phyloP scores from a whole-genome alignment of 1,140 invertebrate genomes.

The Pseudomyrmex sp. region DNA sequence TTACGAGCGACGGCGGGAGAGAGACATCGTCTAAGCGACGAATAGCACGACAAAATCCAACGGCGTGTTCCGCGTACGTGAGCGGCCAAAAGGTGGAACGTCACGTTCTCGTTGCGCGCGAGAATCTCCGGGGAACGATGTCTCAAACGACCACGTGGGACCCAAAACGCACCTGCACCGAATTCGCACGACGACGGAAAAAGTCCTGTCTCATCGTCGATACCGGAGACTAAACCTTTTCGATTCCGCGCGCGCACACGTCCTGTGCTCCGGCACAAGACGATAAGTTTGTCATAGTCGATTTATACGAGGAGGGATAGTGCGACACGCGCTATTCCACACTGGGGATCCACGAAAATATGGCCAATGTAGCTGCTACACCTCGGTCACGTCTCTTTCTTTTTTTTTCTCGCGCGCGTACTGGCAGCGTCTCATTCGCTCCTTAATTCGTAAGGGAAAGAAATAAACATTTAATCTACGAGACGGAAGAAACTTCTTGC shows the following conservation, averaged over 20 bases:
- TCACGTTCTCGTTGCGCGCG: constrained; percentile 76
- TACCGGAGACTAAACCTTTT: background rate
- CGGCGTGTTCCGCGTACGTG: constrained; percentile 73
- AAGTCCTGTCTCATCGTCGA: constrained; percentile 67
- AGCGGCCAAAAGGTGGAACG: constrained; percentile 72
- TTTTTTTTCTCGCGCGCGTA: constrained; percentile 28
- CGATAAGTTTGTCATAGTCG: constrained; percentile 85
- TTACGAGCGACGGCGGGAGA: constrained; percentile 30
- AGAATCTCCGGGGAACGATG: constrained; percentile 82
- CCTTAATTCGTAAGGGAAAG: background rate
- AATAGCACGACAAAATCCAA: constrained; percentile 73
- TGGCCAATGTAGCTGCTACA: constrained; percentile 76
- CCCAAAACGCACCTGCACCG: constrained; percentile 78
- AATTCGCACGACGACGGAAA: constrained; percentile 63
- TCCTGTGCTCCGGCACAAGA: constrained; percentile 53
- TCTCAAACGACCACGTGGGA: constrained; percentile 84
- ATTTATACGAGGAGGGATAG: constrained; percentile 81
- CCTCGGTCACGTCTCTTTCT: constrained; percentile 1
- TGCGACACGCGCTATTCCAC: constrained; percentile 78
- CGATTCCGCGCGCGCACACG: constrained; percentile 4
- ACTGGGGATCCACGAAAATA: constrained; percentile 83
- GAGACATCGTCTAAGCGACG: constrained; percentile 65
- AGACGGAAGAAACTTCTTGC: background rate
- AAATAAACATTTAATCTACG: constrained; percentile 25
- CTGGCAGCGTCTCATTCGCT: background rate